phyloP scores from a whole-genome alignment of 1,140 invertebrate genomes.

The Pseudoatta argentina region DNA sequence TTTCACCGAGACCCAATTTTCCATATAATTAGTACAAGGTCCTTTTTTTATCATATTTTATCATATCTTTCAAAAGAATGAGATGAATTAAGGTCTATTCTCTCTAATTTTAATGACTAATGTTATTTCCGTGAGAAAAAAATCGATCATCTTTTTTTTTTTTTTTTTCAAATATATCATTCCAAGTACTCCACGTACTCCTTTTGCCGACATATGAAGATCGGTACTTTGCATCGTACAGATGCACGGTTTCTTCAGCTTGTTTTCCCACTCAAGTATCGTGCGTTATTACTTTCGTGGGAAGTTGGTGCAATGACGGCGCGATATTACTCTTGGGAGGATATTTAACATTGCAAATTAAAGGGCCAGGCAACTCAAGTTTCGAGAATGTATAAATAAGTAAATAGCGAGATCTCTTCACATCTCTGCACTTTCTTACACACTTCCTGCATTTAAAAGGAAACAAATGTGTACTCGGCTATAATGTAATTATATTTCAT shows the following conservation, averaged over 20 bases:
- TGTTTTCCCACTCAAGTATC: constrained; percentile 11
- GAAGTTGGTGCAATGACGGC: constrained; percentile 29
- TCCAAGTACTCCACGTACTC: neutral
- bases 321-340: constrained; percentile 5
- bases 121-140: neutral
- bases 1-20: too few species aligned
- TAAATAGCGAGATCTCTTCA: constrained; percentile 24
- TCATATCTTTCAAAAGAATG: neutral
- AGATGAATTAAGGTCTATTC: neutral
- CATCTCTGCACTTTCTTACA: neutral
- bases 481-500: constrained; percentile 6
- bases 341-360: constrained; percentile 54
- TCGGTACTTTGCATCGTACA: neutral
- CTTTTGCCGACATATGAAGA: constrained; percentile 2
- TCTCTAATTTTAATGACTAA: neutral
- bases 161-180: neutral
- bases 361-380: constrained; percentile 8
- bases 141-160: neutral
- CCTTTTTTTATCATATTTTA: too few species aligned
- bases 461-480: neutral
- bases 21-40: too few species aligned
- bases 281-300: constrained; percentile 50
- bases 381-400: constrained; percentile 38
- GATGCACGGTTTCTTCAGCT: constrained; percentile 30
- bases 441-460: neutral